phyloP scores from a whole-genome alignment of 2,888 invertebrate species.

The Ferdinandea cuprea region DNA sequence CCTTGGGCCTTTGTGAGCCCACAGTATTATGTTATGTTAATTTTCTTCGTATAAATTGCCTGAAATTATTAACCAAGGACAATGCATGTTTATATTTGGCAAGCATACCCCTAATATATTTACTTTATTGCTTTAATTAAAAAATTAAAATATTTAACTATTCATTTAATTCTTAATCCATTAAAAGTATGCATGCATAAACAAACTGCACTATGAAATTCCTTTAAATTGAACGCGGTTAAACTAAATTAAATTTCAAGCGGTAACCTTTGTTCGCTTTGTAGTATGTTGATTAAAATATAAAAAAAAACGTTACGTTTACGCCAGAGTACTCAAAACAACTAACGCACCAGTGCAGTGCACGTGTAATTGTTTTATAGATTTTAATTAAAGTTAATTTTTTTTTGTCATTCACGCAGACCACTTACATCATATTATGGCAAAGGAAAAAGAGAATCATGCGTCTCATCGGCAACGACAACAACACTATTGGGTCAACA shows the following conservation, averaged over 20 bases:
- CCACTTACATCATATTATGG: conserved; percentile 87
- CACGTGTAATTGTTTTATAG: conserved; percentile 11
- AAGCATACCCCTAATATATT: too few relatives aligned
- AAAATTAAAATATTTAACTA: too few relatives aligned
- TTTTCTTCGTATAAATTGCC: background rate
- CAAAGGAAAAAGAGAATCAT: conserved; percentile 88
- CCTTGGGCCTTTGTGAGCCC: background rate
- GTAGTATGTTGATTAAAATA: background rate
- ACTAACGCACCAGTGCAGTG: conserved; percentile 5
- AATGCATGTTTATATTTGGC: too few relatives aligned
- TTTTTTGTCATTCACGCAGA: conserved; percentile 82
- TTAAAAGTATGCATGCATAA: background rate
- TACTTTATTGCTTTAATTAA: background rate
- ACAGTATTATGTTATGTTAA: background rate
- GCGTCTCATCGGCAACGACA: conserved; percentile 91
- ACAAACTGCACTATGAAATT: too few relatives aligned
- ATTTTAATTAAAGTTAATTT: conserved; percentile 37
- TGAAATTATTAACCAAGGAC: background rate
- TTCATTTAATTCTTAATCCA: too few relatives aligned
- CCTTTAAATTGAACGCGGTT: conserved; percentile 8
- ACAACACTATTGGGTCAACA: conserved; percentile 87
- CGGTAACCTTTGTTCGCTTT: conserved; percentile 15
- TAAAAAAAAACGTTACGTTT: conserved; percentile 48
- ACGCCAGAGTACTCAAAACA: conserved; percentile 27
- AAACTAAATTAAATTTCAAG: conserved; percentile 8